phyloP scores from a whole-genome alignment of 2,113 vertebrate species.

The Chionodraco myersi region DNA sequence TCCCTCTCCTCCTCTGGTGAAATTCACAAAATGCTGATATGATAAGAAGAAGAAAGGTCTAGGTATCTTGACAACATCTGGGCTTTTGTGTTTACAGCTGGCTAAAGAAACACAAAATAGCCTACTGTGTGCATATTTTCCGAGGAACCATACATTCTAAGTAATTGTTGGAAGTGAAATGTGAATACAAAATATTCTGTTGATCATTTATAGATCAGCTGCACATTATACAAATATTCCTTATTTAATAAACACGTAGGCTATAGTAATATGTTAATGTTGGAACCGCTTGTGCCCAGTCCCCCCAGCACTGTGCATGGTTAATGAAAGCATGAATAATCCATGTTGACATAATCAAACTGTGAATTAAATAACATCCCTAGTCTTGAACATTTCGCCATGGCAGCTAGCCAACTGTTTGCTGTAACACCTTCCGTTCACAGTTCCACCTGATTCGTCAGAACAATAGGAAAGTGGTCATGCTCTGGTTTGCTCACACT shows the following conservation, averaged over 20 bases:
- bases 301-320: constrained; percentile 41
- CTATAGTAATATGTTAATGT: constrained; percentile 55
- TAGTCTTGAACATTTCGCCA: constrained; percentile 32
- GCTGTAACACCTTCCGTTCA: background rate
- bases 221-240: constrained; percentile 22
- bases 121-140: constrained; percentile 35
- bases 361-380: constrained; percentile 57
- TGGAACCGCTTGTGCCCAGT: constrained; percentile 39
- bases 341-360: constrained; percentile 61
- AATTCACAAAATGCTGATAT: constrained; percentile 27
- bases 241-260: constrained; percentile 48
- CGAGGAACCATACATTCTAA: constrained; percentile 4
- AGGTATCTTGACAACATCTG: constrained; percentile 17
- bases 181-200: constrained; percentile 14
- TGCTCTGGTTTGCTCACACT: constrained; percentile 21
- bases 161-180: constrained; percentile 16
- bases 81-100: constrained; percentile 25
- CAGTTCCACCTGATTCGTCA: constrained; percentile 34
- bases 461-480: background rate
- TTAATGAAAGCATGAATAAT: constrained; percentile 74
- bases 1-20: constrained; percentile 15
- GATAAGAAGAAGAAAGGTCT: background rate
- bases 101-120: constrained; percentile 10
- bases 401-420: constrained; percentile 34
- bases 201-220: constrained; percentile 33